Base-by-base conservation (phyloP, 2,797 vertebrate genomes). In the Mastacembelus armatus region DNA sequence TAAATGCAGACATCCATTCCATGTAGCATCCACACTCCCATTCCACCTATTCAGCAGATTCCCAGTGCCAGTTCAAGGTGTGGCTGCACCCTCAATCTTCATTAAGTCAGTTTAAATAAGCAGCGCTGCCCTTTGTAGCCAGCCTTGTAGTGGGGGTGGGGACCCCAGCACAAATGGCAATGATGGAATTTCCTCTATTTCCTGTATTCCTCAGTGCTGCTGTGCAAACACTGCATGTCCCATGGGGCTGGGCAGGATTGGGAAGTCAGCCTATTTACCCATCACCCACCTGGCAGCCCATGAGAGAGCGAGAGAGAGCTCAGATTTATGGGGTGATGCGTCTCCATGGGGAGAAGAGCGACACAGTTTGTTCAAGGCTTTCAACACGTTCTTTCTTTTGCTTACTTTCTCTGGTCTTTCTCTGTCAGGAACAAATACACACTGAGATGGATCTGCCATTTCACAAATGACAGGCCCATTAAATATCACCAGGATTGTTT, bases 171-270 rank as follows among this genome's bases (percentile, higher is more conserved):
- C 64, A 59, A 74, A 72, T 91, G 75, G 78, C 69, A 80, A 76
- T 81, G 73, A 43, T 86, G 87, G 88, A 90, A 88, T 89, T 87
- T 88, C 77, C 87, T 92, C 83, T 89, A 74, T 90, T 92, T 93
- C 86, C 82, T 89, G 87, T 88, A 84, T 73, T 85, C 77, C 84
- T 71, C 78, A 10, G 29, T 72, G 71, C 78, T 83, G 86, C 85
- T 85, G 84, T 88, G 74, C 84, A 92, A 89, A 90, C 87, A 90
- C 29, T 2, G 76, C 59, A 74, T 61, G 66, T 88, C 87, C 85
- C 80, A 54, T 45, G 74, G 85, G 72, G 49, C 71, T 55, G 80
- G 71, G 84, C 57, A 88, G 86, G 81, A 80, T 55, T 50, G 54
- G 80, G 84, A 80, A 58, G 42, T 62, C 61, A 70, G 68, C 30